phyloP scores from a whole-genome alignment of 2,888 invertebrate genomes.

The Synanthedon vespiformis region DNA sequence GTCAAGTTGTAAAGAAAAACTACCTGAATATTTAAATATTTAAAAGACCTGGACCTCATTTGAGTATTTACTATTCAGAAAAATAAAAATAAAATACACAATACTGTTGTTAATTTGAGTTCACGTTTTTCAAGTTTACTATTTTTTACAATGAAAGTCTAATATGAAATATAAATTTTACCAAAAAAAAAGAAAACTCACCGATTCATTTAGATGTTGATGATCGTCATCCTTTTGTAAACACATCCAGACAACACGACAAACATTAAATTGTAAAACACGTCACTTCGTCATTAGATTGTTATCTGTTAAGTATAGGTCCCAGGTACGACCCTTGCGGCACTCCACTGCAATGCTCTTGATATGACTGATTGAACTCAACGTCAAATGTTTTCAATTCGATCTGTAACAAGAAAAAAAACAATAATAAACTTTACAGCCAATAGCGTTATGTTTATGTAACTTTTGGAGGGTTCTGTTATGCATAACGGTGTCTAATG shows the following conservation, averaged over 20 bases:
- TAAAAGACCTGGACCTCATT: no score
- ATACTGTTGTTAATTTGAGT: no score
- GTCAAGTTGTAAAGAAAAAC: no score
- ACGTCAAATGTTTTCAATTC: constrained; percentile 60
- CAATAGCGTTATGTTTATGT: constrained; percentile 28
- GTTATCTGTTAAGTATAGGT: constrained; percentile 16
- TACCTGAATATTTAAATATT: no score
- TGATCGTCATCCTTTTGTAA: constrained; percentile 54
- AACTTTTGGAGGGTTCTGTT: constrained; percentile 18
- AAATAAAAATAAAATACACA: no score
- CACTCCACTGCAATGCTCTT: constrained; percentile 38
- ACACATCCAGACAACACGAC: constrained; percentile 59
- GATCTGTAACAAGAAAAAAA: constrained; percentile 64
- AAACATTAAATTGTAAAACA: constrained; percentile 16
- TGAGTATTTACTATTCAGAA: no score
- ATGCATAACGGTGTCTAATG: constrained; percentile 18
- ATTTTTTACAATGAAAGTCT: no score
- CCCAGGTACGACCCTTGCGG: constrained; percentile 39
- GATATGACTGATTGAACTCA: constrained; percentile 41
- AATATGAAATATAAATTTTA: no score
- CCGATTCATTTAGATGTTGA: constrained; percentile 51
- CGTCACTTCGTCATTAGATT: constrained; percentile 23
- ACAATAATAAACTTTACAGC: constrained; percentile 58
- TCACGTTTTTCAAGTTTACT: no score
- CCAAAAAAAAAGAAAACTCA: constrained; percentile 19